Conservation (phyloP, 2,113 vertebrate genomes). For the Ameiurus melas region DNA sequence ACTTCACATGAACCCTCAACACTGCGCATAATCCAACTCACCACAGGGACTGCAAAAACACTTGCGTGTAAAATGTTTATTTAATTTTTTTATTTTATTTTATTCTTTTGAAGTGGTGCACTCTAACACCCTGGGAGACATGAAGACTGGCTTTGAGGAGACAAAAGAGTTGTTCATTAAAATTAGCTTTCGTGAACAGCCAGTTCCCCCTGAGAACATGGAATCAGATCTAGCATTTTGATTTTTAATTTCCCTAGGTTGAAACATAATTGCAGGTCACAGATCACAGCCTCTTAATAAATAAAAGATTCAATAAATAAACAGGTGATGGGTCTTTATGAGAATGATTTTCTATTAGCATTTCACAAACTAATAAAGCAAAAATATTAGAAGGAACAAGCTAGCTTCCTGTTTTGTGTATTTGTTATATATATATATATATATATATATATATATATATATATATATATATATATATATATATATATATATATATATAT, state of each 20-base stretch:
- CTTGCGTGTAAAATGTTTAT: slow-evolving; percentile 43
- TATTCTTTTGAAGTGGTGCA: slow-evolving; percentile 68
- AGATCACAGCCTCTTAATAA: slow-evolving; percentile 48
- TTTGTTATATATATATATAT: too few species aligned
- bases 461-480: too few species aligned
- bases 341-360: slow-evolving; percentile 2
- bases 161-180: slow-evolving; percentile 71
- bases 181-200: slow-evolving; percentile 51
- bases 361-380: slow-evolving; percentile 29
- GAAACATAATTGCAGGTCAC: slow-evolving; percentile 73
- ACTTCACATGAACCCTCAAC: slow-evolving; percentile 55
- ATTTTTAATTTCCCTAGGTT: slow-evolving; percentile 66
- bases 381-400: neutral
- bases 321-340: slow-evolving; percentile 21
- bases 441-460: too few species aligned
- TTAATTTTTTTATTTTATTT: slow-evolving; percentile 44
- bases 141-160: slow-evolving; percentile 55
- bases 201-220: slow-evolving; percentile 60
- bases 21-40: slow-evolving; percentile 52
- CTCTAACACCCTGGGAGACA: slow-evolving; percentile 63
- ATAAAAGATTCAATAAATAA: slow-evolving; percentile 65
- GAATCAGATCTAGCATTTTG: slow-evolving; percentile 60
- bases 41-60: slow-evolving; percentile 62
- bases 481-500: too few species aligned
- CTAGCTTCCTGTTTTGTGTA: neutral